Evolutionary conservation across 2,888 invertebrate genomes (phyloP).

Genomic region (Diogma glabrata): DNA sequence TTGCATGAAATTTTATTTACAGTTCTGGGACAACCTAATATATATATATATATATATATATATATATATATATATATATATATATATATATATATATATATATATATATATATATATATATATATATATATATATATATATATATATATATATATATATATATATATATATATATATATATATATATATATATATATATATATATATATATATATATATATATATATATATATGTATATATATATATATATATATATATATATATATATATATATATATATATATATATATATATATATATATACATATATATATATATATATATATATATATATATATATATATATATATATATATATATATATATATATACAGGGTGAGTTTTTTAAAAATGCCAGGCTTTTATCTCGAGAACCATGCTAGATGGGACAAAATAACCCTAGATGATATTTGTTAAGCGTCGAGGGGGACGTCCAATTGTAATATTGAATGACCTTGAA

Average conservation of each 20-base stretch:
- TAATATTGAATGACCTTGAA: too few relatives aligned
- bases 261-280: constrained; percentile 1
- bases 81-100: neutral
- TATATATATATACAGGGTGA: neutral
- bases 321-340: constrained; percentile 3
- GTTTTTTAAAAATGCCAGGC: neutral
- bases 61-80: neutral
- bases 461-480: too few relatives aligned
- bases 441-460: too few relatives aligned
- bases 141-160: constrained; percentile 1
- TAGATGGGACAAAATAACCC: too few relatives aligned
- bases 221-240: neutral
- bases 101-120: constrained; percentile 1
- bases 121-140: constrained; percentile 3
- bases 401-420: too few relatives aligned
- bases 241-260: neutral
- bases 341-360: constrained; percentile 3
- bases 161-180: neutral
- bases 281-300: constrained; percentile 1
- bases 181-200: constrained; percentile 3
- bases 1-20: too few relatives aligned
- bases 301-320: constrained; percentile 1
- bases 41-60: too few relatives aligned
- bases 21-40: too few relatives aligned
- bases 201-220: constrained; percentile 1